Percentiles rank a stretch among this genome's conserved stretches.
Conservation (phyloP, 1,140 invertebrate genomes). For the Amyelois transitella region DNA sequence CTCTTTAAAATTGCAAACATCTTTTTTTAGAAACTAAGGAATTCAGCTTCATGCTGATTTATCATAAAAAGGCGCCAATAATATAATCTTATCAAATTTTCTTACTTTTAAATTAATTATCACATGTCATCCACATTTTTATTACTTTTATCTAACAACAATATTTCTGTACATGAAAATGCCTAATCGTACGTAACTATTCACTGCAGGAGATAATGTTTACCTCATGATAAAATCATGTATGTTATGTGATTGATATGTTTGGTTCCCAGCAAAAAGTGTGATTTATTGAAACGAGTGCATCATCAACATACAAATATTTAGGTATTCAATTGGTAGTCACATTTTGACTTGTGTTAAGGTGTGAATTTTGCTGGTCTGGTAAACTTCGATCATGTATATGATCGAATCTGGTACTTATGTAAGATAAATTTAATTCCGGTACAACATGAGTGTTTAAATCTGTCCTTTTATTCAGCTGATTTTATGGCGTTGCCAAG, state of each 20-base stretch:
- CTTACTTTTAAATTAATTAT: not conserved
- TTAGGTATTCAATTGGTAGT: not conserved
- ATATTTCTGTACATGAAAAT: not conserved
- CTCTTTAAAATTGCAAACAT: not conserved
- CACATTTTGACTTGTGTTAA: not conserved
- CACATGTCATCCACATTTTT: not conserved
- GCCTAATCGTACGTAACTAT: not conserved
- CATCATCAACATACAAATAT: not conserved
- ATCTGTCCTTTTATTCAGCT: too few species aligned
- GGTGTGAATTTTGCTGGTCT: not conserved
- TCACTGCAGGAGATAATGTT: not conserved
- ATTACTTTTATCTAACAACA: too few species aligned
- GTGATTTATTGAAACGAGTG: not conserved
- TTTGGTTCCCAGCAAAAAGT: not conserved
- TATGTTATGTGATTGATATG: not conserved
- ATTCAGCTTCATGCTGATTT: not conserved
- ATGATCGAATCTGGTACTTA: too few species aligned
- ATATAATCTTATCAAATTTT: constrained; percentile 6
- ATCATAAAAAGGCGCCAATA: not conserved
- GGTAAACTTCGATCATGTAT: too few species aligned
- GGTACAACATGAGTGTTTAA: too few species aligned
- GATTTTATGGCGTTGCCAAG: too few species aligned
- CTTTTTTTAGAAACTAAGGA: not conserved
- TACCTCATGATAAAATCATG: not conserved
- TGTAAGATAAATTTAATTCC: too few species aligned